Percentiles rank a stretch among this genome's conserved stretches.
These are phyloP conservation scores for Balearica regulorum DNA, from an alignment of 2,797 vertebrate species.

Conservation along the genomic window DNA sequence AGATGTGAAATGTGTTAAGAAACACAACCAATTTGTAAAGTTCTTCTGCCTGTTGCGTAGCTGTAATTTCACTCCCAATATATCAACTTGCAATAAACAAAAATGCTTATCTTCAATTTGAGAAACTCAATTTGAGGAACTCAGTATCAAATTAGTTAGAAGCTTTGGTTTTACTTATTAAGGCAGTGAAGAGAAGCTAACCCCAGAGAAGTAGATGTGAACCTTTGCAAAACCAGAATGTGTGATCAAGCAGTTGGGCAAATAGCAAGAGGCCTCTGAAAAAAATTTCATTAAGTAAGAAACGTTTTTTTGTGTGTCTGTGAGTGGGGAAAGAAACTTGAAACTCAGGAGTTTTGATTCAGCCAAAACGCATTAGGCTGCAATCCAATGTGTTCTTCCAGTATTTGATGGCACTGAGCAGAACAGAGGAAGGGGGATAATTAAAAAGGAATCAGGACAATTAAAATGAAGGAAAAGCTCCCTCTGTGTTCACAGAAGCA, in stretches of 20 bases:
- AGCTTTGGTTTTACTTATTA: not conserved
- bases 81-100: not conserved
- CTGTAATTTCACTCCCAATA: not conserved
- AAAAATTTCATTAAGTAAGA: not conserved
- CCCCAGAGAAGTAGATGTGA: not conserved
- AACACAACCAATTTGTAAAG: not conserved
- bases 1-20: not conserved
- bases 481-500: not conserved
- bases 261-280: not conserved
- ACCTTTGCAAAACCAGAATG: not conserved
- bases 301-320: not conserved
- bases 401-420: not conserved
- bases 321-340: not conserved
- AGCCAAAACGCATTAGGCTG: not conserved
- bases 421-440: not conserved
- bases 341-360: constrained; percentile 2
- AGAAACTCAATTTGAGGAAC: not conserved
- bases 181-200: not conserved
- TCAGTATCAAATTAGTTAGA: not conserved
- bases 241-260: not conserved
- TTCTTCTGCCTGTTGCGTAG: not conserved
- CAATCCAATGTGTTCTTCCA: not conserved
- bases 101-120: not conserved
- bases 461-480: not conserved
- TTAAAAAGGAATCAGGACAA: constrained; percentile 16